Conservation (phyloP, 53 echinoderm and acorn worm genomes). For the Echinometra lucunter region DNA sequence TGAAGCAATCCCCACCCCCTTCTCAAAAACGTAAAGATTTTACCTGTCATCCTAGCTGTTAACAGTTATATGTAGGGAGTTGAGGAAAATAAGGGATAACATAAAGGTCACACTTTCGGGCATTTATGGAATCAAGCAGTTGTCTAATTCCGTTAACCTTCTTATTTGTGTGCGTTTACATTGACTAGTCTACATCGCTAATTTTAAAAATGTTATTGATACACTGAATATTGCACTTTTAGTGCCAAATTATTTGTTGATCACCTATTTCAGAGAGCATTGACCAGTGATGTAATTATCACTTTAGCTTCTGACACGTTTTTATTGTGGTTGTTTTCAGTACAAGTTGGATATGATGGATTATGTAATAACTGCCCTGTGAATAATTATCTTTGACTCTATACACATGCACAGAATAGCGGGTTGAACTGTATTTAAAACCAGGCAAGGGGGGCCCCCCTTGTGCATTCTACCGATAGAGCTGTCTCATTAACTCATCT, state of each 20-base stretch:
- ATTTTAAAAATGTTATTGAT: too few species aligned
- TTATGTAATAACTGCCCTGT: not conserved
- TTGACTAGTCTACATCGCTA: too few species aligned
- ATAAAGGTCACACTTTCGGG: too few species aligned
- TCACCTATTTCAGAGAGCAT: not conserved
- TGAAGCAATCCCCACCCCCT: too few species aligned
- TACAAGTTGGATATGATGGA: not conserved
- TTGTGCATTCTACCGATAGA: not conserved
- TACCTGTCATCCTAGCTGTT: too few species aligned
- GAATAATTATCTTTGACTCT: not conserved
- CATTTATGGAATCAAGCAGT: too few species aligned
- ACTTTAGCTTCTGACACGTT: not conserved
- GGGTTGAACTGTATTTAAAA: not conserved
- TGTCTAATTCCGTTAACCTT: too few species aligned
- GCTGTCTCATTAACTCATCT: constrained; percentile 48
- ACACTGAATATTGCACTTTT: not conserved
- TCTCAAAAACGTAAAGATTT: too few species aligned
- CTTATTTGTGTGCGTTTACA: too few species aligned
- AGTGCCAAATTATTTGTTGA: not conserved
- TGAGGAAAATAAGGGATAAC: too few species aligned
- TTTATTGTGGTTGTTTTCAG: not conserved
- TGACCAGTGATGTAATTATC: not conserved
- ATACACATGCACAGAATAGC: not conserved
- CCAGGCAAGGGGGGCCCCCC: not conserved
- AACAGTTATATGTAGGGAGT: too few species aligned